phyloP scores from a whole-genome alignment of 1,140 invertebrate genomes.

The Eurosta solidaginis region DNA sequence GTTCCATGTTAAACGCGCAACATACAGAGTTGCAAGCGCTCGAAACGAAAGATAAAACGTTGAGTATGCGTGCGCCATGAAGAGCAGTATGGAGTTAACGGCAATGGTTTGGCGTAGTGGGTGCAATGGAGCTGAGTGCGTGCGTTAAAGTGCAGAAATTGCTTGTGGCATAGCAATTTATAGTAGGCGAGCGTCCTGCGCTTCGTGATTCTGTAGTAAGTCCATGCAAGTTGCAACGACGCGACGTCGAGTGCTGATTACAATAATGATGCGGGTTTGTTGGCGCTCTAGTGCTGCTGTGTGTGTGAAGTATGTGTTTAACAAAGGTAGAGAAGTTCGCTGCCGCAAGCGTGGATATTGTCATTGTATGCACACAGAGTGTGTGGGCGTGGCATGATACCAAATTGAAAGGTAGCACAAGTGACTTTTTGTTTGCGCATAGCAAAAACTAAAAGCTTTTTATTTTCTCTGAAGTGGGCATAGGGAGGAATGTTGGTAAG shows the following conservation, averaged over 20 bases:
- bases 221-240: background rate
- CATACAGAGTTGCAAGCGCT: background rate
- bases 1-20: background rate
- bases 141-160: conserved; percentile 3
- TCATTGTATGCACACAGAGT: background rate
- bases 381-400: background rate
- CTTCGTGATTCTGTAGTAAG: no score
- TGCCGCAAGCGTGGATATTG: background rate
- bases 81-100: no score
- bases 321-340: background rate
- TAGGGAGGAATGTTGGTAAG: background rate
- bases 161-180: conserved; percentile 2
- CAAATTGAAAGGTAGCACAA: background rate
- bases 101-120: background rate
- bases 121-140: background rate
- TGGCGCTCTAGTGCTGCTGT: background rate
- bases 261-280: conserved; percentile 13
- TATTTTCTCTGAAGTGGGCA: background rate
- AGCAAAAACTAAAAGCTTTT: conserved; percentile 13
- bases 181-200: background rate
- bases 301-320: no score
- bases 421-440: background rate
- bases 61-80: background rate
- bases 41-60: conserved; percentile 12
- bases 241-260: background rate